Evolutionary conservation across 2,113 vertebrate genomes (phyloP), one percentile per base, ranked within the genome.

Genomic region (Prionailurus viverrinus): DNA sequence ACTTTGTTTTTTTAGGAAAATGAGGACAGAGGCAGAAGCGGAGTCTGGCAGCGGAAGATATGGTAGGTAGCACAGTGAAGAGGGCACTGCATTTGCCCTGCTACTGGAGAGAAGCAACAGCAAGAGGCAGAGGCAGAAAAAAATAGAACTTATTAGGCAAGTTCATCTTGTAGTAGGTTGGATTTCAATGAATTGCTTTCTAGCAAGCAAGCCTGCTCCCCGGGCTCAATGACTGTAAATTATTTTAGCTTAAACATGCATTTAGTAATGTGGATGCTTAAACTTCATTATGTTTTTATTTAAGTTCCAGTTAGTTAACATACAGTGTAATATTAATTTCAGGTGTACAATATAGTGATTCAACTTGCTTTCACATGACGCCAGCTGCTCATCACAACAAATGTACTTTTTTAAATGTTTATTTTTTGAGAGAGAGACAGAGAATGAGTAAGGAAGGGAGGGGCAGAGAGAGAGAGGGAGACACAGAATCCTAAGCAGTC

Each of bases 241-340:
- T 84, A 83, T 61, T 82, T 66, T 53, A 92, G 41, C 74, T 89
- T 84, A 69, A 78, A 39, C 78, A 90, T 80, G 29, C 29, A 90
- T 51, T 96, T 85, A 85, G 16, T 31, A 6, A 90, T 96, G 23
- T 65, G 36, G 41, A 63, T 14, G 39, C 71, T 41, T 69, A 96
- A 83, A 73, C 14, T 80, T 79, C 5, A 69, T 84, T 76, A 14
- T 31, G 10, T 23, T 21, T 73, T 73, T 73, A 73, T 25, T 73
- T 73, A 25, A 73, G 39, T 73, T 73, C 66, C 69, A 39, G n/a
- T 39, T 39, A 73, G 69, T 23, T 39, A 23, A 73, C 36, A 73
- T 73, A 39, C 69, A 73, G 69, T 69, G 33, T 39, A 23, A 23
- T 73, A 3, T 36, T 39, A 73, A 21, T 73, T 73, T 73, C 36